These are phyloP conservation scores for Hydrophis major DNA, from an alignment of 2,797 vertebrate genomes.

Conservation along the genomic window DNA sequence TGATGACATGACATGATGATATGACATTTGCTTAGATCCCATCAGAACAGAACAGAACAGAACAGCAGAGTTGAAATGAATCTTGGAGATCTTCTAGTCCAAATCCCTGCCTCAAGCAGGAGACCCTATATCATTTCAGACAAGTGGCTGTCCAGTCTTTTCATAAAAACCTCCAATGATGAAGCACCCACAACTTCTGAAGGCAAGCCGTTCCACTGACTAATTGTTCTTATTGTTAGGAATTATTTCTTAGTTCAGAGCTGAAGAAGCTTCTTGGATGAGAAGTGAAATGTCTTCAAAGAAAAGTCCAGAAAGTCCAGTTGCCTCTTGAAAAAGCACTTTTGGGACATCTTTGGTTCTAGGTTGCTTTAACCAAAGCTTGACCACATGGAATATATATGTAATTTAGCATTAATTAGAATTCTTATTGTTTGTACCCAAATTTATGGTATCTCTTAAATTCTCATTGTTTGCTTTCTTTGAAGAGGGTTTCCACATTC, in stretches of 20 bases:
- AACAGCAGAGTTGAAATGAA: not conserved
- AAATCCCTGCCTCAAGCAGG: not conserved
- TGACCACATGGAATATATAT: not conserved
- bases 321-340: too few species aligned
- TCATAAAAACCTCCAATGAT: not conserved
- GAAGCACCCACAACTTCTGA: not conserved
- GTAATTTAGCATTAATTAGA: not conserved
- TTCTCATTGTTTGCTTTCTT: not conserved
- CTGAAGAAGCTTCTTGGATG: too few species aligned
- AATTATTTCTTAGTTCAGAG: not conserved
- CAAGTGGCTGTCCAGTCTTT: too few species aligned
- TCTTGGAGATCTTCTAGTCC: not conserved
- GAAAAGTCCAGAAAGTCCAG: too few species aligned
- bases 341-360: not conserved
- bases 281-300: too few species aligned
- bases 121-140: not conserved
- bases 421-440: not conserved
- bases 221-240: not conserved
- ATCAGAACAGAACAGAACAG: not conserved
- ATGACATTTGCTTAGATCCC: not conserved
- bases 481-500: not conserved
- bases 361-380: not conserved
- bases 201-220: not conserved
- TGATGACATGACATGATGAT: not conserved
- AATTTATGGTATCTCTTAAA: not conserved